phyloP scores from a whole-genome alignment of 2,888 invertebrate genomes.

The Lasioglossum oenotherae region DNA sequence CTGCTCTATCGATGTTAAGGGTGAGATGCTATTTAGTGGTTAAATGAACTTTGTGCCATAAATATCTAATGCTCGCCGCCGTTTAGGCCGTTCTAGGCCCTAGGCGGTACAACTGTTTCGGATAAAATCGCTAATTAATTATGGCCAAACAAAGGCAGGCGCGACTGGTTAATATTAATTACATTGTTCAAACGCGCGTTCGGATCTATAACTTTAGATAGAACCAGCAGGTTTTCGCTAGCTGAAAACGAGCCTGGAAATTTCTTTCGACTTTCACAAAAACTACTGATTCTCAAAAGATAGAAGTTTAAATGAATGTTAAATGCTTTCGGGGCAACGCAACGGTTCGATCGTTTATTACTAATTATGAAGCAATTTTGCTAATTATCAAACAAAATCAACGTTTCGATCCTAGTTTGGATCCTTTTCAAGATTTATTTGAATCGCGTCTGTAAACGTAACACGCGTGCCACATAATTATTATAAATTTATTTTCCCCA shows the following conservation, averaged over 20 bases:
- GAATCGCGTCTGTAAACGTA: too few relatives aligned
- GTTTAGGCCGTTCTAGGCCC: neutral
- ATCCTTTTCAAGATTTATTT: too few relatives aligned
- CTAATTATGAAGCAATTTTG: too few relatives aligned
- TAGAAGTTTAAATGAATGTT: too few relatives aligned
- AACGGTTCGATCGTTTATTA: too few relatives aligned
- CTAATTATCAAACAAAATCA: too few relatives aligned
- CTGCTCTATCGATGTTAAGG: slow-evolving; percentile 6
- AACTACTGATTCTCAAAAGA: too few relatives aligned
- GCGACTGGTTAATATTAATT: neutral
- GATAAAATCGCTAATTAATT: neutral
- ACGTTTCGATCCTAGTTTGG: too few relatives aligned
- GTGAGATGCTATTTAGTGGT: slow-evolving; percentile 2
- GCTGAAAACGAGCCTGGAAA: neutral
- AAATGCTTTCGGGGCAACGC: too few relatives aligned
- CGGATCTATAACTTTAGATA: neutral
- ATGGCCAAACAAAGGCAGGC: neutral
- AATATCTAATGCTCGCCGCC: neutral
- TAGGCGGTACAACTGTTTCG: neutral
- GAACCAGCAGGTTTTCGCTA: neutral
- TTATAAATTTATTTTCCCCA: too few relatives aligned
- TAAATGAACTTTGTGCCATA: slow-evolving; percentile 18
- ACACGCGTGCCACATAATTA: too few relatives aligned
- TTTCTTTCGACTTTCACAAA: too few relatives aligned
- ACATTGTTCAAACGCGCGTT: neutral